These are phyloP conservation scores for Megalopta genalis DNA, from an alignment of 1,140 invertebrate genomes.

Conservation along the genomic window DNA sequence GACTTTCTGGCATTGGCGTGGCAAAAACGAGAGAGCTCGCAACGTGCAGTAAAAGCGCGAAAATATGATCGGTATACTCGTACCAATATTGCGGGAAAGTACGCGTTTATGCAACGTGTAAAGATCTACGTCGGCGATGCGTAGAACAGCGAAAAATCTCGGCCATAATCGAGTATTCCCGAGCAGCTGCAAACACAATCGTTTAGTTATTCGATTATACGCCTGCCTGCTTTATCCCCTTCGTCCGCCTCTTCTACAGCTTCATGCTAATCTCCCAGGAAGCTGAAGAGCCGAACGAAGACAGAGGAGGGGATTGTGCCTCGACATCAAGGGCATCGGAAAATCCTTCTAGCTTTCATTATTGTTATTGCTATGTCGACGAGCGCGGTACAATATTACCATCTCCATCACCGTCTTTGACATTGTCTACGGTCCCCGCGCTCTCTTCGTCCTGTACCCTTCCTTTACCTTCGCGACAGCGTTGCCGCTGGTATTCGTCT, in stretches of 20 bases:
- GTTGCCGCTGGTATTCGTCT: neutral
- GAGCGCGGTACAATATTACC: slow-evolving; percentile 45
- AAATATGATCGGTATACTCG: too few relatives aligned
- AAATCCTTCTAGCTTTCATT: slow-evolving; percentile 72
- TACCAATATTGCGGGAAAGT: too few relatives aligned
- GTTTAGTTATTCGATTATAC: slow-evolving; percentile 65
- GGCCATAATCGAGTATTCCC: slow-evolving; percentile 43
- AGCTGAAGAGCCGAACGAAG: slow-evolving; percentile 57
- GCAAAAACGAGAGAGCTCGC: too few relatives aligned
- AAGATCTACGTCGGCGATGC: neutral
- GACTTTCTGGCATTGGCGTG: too few relatives aligned
- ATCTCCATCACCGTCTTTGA: slow-evolving; percentile 40
- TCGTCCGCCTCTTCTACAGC: slow-evolving; percentile 45
- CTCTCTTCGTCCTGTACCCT: neutral
- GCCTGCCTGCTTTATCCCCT: slow-evolving; percentile 49
- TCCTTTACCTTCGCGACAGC: neutral
- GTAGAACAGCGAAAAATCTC: slow-evolving; percentile 34
- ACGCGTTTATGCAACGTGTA: too few relatives aligned
- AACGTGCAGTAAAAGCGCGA: too few relatives aligned
- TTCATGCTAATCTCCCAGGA: slow-evolving; percentile 69
- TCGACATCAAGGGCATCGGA: slow-evolving; percentile 65
- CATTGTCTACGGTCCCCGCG: slow-evolving; percentile 34
- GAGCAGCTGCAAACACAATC: slow-evolving; percentile 61
- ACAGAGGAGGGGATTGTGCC: slow-evolving; percentile 42
- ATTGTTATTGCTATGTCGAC: slow-evolving; percentile 69